phyloP scores from a whole-genome alignment of 1,140 invertebrate genomes.

The Drosophila nebulosa region DNA sequence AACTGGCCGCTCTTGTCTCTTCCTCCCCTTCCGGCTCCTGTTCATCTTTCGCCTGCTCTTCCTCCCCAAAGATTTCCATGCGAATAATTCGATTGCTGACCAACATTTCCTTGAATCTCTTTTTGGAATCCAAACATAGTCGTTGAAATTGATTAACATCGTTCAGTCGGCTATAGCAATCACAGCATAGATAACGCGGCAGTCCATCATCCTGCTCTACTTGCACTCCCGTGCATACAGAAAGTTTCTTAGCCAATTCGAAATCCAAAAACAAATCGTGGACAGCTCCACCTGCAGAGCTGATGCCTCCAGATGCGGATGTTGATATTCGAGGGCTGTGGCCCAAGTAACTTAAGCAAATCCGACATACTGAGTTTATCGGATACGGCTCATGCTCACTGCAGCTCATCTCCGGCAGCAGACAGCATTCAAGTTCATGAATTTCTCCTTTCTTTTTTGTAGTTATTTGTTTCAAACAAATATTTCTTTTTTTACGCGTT shows the following conservation, averaged over 20 bases:
- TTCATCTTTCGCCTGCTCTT: constrained; percentile 20
- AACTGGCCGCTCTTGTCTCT: constrained; percentile 46
- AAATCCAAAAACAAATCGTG: constrained; percentile 62
- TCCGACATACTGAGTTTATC: constrained; percentile 59
- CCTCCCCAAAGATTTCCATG: constrained; percentile 27
- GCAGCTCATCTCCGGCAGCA: constrained; percentile 22
- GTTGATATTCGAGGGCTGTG: not conserved
- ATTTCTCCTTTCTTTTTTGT: not conserved
- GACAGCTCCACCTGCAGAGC: not conserved
- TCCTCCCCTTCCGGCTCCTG: constrained; percentile 30
- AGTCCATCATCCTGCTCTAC: constrained; percentile 61
- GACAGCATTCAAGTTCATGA: constrained; percentile 11
- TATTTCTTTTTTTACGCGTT: constrained; percentile 2
- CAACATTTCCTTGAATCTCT: constrained; percentile 60
- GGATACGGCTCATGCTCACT: constrained; percentile 11
- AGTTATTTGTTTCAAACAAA: not conserved
- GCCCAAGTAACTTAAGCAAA: constrained; percentile 55
- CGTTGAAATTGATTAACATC: constrained; percentile 63
- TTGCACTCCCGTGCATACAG: constrained; percentile 45
- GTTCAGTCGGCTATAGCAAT: constrained; percentile 48
- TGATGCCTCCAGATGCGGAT: not conserved
- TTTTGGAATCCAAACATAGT: constrained; percentile 42
- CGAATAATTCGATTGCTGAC: constrained; percentile 15
- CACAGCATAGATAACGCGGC: constrained; percentile 51
- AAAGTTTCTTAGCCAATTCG: constrained; percentile 56